phyloP scores from a whole-genome alignment of 1,140 invertebrate genomes.

The Ladona fulva region DNA sequence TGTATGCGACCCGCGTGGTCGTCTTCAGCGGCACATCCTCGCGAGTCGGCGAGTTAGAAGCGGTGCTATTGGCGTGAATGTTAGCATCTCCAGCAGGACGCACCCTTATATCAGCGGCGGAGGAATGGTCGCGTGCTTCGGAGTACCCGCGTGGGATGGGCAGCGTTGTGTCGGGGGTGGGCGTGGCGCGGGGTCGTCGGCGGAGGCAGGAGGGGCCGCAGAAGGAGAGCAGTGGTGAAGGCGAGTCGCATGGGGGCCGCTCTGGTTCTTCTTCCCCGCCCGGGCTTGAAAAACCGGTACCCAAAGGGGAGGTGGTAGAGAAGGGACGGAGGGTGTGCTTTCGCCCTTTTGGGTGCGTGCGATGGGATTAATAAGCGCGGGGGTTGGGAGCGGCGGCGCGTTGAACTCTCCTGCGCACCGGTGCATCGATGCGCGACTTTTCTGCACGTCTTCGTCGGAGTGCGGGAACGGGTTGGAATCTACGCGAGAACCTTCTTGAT shows the following conservation, averaged over 20 bases:
- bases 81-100: background rate
- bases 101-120: background rate
- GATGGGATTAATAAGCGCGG: no score
- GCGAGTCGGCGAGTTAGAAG: no score
- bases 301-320: background rate
- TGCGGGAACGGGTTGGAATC: no score
- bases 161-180: background rate
- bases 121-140: background rate
- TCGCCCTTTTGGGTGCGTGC: background rate
- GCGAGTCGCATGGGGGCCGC: background rate
- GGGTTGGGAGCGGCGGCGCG: no score
- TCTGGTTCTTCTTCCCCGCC: background rate
- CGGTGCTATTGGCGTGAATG: background rate
- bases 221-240: background rate
- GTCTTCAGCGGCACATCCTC: no score
- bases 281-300: background rate
- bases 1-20: no score
- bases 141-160: background rate
- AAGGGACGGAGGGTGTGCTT: background rate
- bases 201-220: background rate
- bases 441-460: no score
- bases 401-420: no score
- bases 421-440: no score
- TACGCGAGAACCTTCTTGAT: no score
- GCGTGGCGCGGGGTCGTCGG: background rate